Conservation (phyloP, 2,888 invertebrate genomes). For the Agrochola lychnidis region DNA sequence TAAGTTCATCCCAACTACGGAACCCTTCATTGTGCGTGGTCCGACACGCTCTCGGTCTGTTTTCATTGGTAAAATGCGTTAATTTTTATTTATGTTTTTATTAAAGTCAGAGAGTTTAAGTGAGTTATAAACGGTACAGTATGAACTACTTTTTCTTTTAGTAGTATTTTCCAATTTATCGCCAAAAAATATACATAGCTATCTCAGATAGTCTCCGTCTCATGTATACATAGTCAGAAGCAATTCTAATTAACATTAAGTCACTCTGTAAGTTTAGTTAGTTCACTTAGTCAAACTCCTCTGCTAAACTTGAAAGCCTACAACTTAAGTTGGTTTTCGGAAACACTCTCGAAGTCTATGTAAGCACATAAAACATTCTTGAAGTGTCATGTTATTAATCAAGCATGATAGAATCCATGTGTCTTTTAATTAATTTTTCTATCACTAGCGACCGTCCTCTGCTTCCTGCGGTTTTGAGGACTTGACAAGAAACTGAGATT, state of each 20-base stretch:
- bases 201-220: not conserved
- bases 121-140: not conserved
- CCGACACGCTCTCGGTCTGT: too few relatives aligned
- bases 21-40: too few relatives aligned
- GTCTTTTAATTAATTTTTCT: too few relatives aligned
- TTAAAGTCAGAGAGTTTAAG: not conserved
- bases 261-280: slow-evolving; percentile 42
- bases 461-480: too few relatives aligned
- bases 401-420: too few relatives aligned
- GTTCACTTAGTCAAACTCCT: slow-evolving; percentile 39
- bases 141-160: not conserved
- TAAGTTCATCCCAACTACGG: too few relatives aligned
- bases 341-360: slow-evolving; percentile 7
- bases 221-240: not conserved
- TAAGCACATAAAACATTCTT: not conserved
- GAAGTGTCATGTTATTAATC: not conserved
- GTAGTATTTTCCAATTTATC: not conserved
- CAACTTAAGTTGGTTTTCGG: slow-evolving; percentile 43
- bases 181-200: not conserved
- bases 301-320: slow-evolving; percentile 42
- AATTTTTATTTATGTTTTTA: not conserved
- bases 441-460: too few relatives aligned
- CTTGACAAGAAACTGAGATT: too few relatives aligned
- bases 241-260: slow-evolving; percentile 50
- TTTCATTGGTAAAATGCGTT: too few relatives aligned